Base-by-base conservation (phyloP, 2,888 invertebrate genomes). In the Drosophila melanosoma region DNA sequence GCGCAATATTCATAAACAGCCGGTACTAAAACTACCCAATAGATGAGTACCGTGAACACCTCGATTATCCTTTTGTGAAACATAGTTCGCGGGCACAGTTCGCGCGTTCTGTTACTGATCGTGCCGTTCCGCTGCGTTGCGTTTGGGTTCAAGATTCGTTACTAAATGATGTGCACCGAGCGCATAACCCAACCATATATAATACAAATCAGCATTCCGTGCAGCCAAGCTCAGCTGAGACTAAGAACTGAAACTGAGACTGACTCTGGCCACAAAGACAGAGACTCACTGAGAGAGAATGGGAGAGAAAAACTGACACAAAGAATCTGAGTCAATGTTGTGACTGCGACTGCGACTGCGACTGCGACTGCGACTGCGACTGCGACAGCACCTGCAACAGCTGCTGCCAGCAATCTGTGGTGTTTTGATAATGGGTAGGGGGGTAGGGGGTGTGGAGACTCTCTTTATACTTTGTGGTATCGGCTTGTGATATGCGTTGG, bases 31-130 rank as follows among this genome's bases (percentile, higher is more conserved):
- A 89, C 74, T 74, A 89, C 68, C 90, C 90, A 89, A 62, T 84
- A 89, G 15, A 86, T 75, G 17, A 89, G 63, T 15, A 89, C 65
- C 33, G 82, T 79, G 42, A 86, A 87, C 20, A 89, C 20, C 69
- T 89, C 89, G 56, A 89, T 78, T 69, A 90, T 76, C 69, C 90
- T 81, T 81, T 89, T 89, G 54, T 87, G 89, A 80, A 90, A 89
- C 89, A 89, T 89, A 71, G 66, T 73, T n/a, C 72, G 65, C 67
- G 61, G 60, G 70, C 67, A 68, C 57, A 54, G 51, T 38, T 20
- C 64, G 53, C 51, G 32, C 15, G 4, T 42, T 15, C 11, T 33
- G n/a, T 56, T 29, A 29, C 29, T 29, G 29, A 29, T 49, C 74
- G 67, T 69, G 63, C 65, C 74, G 87, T 57, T 67, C 26, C 82